phyloP scores from a whole-genome alignment of 2,888 invertebrate genomes.

The Omphaloscelis lunosa region DNA sequence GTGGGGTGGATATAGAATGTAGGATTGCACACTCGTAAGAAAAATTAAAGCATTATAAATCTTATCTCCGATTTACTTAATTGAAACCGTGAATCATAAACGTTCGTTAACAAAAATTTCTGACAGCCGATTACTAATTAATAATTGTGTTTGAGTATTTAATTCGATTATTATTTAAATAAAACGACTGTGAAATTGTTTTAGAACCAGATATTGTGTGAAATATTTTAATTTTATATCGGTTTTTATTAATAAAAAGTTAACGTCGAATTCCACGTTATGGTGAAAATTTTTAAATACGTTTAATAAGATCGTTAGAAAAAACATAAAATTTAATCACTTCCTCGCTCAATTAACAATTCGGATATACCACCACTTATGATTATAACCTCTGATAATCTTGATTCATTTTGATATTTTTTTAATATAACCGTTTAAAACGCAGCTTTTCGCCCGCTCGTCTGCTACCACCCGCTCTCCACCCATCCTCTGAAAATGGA shows the following conservation, averaged over 20 bases:
- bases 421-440: conserved; percentile 37
- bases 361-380: conserved; percentile 11
- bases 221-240: conserved; percentile 64
- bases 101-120: conserved; percentile 66
- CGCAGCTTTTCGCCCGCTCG: conserved; percentile 75
- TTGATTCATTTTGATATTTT: conserved; percentile 21
- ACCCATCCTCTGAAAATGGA: conserved; percentile 90
- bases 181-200: conserved; percentile 69
- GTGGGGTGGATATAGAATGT: neutral
- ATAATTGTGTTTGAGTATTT: conserved; percentile 68
- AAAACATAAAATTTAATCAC: conserved; percentile 47
- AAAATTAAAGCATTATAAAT: conserved; percentile 64
- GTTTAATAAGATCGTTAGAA: conserved; percentile 43
- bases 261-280: conserved; percentile 52
- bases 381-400: neutral
- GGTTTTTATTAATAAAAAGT: conserved; percentile 48
- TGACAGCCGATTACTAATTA: conserved; percentile 66
- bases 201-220: conserved; percentile 65
- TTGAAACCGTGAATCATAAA: conserved; percentile 70
- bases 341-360: conserved; percentile 44
- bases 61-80: conserved; percentile 68
- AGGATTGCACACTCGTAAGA: conserved; percentile 49
- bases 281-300: conserved; percentile 57
- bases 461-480: conserved; percentile 71
- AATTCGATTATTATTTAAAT: conserved; percentile 64